Evolutionary conservation across 2,797 vertebrate species (phyloP), one percentile per base, ranked within the genome.

Genomic region (Danio albolineatus): DNA sequence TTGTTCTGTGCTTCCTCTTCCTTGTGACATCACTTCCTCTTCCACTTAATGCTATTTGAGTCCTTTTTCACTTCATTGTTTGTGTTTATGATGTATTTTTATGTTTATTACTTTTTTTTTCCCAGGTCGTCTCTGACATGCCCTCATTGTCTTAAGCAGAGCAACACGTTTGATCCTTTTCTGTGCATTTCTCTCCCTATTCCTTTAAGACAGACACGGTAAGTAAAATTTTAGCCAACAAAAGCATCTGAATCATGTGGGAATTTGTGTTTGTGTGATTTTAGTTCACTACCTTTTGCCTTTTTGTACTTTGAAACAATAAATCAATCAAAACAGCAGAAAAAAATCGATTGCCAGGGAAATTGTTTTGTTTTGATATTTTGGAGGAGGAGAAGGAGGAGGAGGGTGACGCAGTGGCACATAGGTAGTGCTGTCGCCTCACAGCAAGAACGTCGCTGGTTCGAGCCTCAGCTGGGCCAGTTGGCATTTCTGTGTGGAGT

Each of bases 141-240:
- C 78, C 97, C 97, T 2, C 97, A 98, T 87, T 98, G 97, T 91
- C 95, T 92, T 91, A 98, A 96, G 85, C 97, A 99, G 90, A 98
- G 97, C 93, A 97, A 98, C 94, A 99, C 97, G 77, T 98, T 98
- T 0, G 97, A 98, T 84, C 97, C 97, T 0, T 99, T 98, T 89
- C 94, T 98, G 74, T 99, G 97, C 83, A 95, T 99, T 90, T 98
- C 97, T 0, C 93, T 99, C 21, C 97, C 97, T 59, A 98, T 99
- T 82, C 97, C 97, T 1, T 91, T 97, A 49, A 94, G 95, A 8
- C 96, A 98, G 92, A 99, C 96, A 69, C 96, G 97, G 97, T 98
- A 93, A 78, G 94, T 82, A 1, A 2, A 71, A 7, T 19, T 43
- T 2, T 48, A 56, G 7, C 43, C 19, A 14, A 43, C 61, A 5